Conservation (phyloP, 2,888 invertebrate genomes). For the Chaetoderma sp. region DNA sequence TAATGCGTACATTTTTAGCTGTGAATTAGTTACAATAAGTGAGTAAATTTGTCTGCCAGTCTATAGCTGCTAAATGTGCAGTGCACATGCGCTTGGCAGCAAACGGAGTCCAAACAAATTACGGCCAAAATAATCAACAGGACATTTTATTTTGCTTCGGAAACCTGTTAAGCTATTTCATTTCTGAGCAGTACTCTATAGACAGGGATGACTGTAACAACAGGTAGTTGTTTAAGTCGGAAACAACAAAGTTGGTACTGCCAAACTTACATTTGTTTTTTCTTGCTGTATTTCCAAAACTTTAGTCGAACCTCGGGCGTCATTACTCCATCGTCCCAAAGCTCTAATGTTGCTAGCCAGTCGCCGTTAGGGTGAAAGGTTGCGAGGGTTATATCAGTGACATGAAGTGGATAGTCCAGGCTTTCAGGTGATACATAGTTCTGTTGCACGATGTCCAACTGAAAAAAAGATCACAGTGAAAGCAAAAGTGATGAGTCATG, state of each 20-base stretch:
- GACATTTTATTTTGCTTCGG: no score
- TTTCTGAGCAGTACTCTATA: not conserved
- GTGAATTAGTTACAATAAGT: no score
- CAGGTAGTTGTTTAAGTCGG: not conserved
- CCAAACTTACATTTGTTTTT: slow-evolving; percentile 74
- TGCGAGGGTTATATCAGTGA: slow-evolving; percentile 77
- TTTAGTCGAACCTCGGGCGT: slow-evolving; percentile 78
- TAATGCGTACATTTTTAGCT: no score
- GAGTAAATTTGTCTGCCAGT: no score
- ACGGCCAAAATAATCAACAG: no score
- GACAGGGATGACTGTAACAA: not conserved
- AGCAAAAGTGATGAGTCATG: no score
- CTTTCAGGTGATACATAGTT: slow-evolving; percentile 79
- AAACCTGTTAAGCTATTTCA: no score
- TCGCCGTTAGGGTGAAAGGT: slow-evolving; percentile 77
- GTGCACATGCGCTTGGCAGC: no score
- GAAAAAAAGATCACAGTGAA: no score
- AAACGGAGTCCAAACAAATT: no score
- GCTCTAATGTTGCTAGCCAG: slow-evolving; percentile 80
- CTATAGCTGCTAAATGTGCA: no score
- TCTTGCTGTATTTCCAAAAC: slow-evolving; percentile 78
- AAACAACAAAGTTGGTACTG: no score
- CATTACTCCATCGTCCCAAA: slow-evolving; percentile 73
- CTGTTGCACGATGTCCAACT: slow-evolving; percentile 77
- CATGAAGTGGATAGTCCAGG: slow-evolving; percentile 73